Conservation (phyloP, 2,888 invertebrate genomes). For the Drosophila histrio region DNA sequence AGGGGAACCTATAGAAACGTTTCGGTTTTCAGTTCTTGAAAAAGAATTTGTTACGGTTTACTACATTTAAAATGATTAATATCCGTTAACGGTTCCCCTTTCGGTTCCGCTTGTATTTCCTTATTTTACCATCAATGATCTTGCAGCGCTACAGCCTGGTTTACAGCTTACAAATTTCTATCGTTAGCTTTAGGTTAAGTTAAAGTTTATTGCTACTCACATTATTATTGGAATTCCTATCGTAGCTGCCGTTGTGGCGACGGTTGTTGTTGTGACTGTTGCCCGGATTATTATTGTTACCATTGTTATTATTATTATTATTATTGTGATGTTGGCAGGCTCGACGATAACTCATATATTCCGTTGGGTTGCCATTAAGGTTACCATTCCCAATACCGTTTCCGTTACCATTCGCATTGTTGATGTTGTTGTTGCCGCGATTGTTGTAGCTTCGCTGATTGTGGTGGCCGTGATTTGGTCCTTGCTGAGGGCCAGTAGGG, state of each 20-base stretch:
- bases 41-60: too few species aligned
- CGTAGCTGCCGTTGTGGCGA: constrained; percentile 61
- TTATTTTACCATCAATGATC: too few species aligned
- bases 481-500: constrained; percentile 27
- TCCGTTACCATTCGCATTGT: constrained; percentile 43
- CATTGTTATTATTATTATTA: constrained; percentile 39
- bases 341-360: constrained; percentile 62
- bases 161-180: background rate
- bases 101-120: too few species aligned
- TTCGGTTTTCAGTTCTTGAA: too few species aligned
- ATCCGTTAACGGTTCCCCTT: too few species aligned
- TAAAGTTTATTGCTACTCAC: constrained; percentile 34
- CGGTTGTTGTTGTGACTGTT: constrained; percentile 63
- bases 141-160: too few species aligned
- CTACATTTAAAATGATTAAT: too few species aligned
- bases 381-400: constrained; percentile 31
- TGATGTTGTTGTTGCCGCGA: constrained; percentile 25
- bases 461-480: constrained; percentile 55
- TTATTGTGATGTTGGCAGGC: constrained; percentile 60
- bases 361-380: constrained; percentile 47
- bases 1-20: too few species aligned
- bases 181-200: background rate
- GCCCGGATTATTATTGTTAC: constrained; percentile 41
- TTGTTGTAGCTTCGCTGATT: constrained; percentile 53
- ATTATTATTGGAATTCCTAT: constrained; percentile 62